Percentiles rank a stretch among this genome's conserved stretches.
These are phyloP conservation scores for Eueides isabella DNA, from an alignment of 1,140 invertebrate species.

Conservation along the genomic window DNA sequence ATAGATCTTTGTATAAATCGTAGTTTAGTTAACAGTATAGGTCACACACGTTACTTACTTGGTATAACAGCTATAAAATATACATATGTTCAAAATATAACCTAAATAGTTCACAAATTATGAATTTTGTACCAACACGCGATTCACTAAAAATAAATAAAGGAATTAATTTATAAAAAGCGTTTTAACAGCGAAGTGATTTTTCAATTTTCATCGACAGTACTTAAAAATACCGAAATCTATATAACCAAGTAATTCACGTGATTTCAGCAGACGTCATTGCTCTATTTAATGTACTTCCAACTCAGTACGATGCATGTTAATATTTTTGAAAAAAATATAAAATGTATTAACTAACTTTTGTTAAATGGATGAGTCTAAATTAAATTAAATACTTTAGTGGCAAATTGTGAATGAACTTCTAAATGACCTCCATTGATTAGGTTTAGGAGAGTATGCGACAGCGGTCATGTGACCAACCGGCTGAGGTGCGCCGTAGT, in stretches of 20 bases:
- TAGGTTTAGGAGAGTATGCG: constrained; percentile 29
- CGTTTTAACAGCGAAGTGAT: background rate
- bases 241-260: background rate
- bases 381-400: background rate
- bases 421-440: constrained; percentile 20
- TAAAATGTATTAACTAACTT: background rate
- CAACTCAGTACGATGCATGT: no score
- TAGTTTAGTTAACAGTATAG: constrained; percentile 22
- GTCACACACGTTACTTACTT: constrained; percentile 5
- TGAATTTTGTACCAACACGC: no score
- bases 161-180: background rate
- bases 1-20: constrained; percentile 9
- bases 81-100: no score
- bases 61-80: background rate
- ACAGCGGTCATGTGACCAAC: constrained; percentile 46
- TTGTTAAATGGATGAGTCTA: background rate
- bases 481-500: constrained; percentile 43
- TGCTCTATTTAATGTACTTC: background rate
- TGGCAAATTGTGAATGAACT: background rate
- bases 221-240: background rate
- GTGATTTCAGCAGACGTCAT: background rate
- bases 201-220: background rate
- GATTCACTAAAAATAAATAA: no score
- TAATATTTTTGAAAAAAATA: no score
- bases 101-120: background rate